Evolutionary conservation across 2,888 invertebrate genomes (phyloP), one percentile per base, ranked within the genome.

Genomic region (Magallana nippona): DNA sequence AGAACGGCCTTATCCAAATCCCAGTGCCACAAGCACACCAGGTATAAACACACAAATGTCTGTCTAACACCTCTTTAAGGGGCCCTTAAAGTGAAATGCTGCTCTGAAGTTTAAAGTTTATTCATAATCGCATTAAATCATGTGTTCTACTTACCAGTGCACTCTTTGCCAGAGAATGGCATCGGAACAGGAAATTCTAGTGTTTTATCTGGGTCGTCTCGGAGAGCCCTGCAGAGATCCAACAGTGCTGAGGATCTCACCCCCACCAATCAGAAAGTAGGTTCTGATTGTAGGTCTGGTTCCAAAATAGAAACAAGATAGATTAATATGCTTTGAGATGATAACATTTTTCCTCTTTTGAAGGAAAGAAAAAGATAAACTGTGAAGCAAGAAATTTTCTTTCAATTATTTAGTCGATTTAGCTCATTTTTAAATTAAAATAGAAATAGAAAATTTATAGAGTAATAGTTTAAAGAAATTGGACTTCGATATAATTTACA

Each of bases 1-100:
- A 22, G 78, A 82, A 22, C 55, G 78, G 19, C 78, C 84, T 32
- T 71, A 71, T 71, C 71, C 71, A 27, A 71, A 63, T 27, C 93
- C 93, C 1, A 92, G 89, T 87, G 93, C 93, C 78, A 93, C 93
- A 17, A 93, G 92, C 85, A 93, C 93, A 19, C 93, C 93, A 88
- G 92, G 93, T 93, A 78, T 58, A 32, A 79, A 60, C 19, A 11
- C 27, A 2, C 15, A n/a, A 5, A 15, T 77, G 11, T 22, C 19
- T 22, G 27, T 22, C 27, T 17, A 22, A 27, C 17, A 44, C 11
- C 22, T 44, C 15, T 77, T 77, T 27, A 77, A 10, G 17, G 22
- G 27, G 77, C 77, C 10, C 10, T 32, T 77, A 77, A 44, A 8
- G 77, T 77, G 10, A 22, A 27, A 44, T 1, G 19, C 19, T 60